Conservation (phyloP, 1,140 invertebrate genomes). For the Drosophila suzukii region DNA sequence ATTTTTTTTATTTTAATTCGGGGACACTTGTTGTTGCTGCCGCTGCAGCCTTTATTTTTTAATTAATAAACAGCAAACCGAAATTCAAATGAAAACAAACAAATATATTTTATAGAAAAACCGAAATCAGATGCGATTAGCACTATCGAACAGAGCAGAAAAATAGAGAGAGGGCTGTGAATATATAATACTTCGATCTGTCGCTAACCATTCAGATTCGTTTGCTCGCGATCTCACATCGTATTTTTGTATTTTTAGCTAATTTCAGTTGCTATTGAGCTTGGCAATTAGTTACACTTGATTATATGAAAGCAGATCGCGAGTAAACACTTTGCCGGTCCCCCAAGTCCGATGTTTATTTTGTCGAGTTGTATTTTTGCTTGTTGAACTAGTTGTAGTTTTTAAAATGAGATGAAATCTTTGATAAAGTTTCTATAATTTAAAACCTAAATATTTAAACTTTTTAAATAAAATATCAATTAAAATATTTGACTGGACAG, state of each 20-base stretch:
- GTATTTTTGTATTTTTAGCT: constrained; percentile 55
- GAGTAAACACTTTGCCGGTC: constrained; percentile 49
- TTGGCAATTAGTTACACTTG: constrained; percentile 70
- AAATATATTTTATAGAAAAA: constrained; percentile 24
- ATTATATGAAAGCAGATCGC: constrained; percentile 43
- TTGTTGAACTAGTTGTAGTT: constrained; percentile 2
- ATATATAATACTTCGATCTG: constrained; percentile 32
- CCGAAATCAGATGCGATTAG: constrained; percentile 58
- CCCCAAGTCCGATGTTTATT: constrained; percentile 28
- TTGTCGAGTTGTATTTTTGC: constrained; percentile 23
- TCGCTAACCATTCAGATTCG: constrained; percentile 32
- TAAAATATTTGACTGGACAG: neutral
- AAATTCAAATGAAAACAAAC: constrained; percentile 39
- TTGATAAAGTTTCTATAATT: neutral
- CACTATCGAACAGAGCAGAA: constrained; percentile 30
- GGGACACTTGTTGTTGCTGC: constrained; percentile 28
- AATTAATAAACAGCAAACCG: constrained; percentile 29
- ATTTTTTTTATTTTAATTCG: constrained; percentile 42
- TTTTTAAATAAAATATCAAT: neutral
- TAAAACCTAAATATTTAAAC: constrained; percentile 1
- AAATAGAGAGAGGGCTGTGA: constrained; percentile 15
- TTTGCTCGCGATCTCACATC: constrained; percentile 18
- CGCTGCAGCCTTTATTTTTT: constrained; percentile 6
- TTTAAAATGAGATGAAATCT: neutral
- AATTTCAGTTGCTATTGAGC: constrained; percentile 67